A percentile compares a stretch with the other conserved stretches of the same genome.
These are phyloP conservation scores for Buphagus erythrorhynchus DNA, from an alignment of 2,797 vertebrate species.

Conservation along the genomic window DNA sequence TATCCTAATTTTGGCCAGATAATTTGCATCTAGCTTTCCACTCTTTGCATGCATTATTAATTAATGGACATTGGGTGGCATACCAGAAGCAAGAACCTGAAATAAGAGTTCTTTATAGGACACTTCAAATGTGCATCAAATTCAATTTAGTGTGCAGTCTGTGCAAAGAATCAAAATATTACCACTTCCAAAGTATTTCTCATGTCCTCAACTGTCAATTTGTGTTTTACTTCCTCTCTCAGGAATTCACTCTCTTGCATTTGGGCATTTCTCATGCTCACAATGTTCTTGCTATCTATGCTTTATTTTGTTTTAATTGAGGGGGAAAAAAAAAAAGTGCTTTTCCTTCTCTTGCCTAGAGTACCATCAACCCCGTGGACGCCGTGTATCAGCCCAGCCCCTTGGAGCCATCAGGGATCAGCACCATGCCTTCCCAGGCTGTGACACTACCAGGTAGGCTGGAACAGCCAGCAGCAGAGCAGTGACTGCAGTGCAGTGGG, in stretches of 20 bases:
- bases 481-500: fast-evolving
- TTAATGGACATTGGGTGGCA: background rate
- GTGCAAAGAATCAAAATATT: background rate
- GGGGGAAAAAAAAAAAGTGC: background rate
- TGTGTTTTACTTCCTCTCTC: constrained; percentile 37
- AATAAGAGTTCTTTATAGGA: background rate
- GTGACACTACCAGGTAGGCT: constrained; percentile 90
- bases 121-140: background rate
- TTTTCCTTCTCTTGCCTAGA: constrained; percentile 79
- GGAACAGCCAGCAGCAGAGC: constrained; percentile 2
- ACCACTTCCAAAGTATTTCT: background rate
- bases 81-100: background rate
- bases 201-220: constrained; percentile 33
- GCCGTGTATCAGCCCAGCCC: constrained; percentile 91
- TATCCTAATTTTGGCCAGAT: background rate
- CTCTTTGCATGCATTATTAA: background rate
- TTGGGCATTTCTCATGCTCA: constrained; percentile 33
- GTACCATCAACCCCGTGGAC: constrained; percentile 99
- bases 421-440: constrained; percentile 95
- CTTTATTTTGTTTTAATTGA: background rate
- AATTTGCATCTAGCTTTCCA: background rate
- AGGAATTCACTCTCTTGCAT: constrained; percentile 58
- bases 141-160: background rate
- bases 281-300: background rate
- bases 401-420: constrained; percentile 87